Percentiles rank a stretch among this genome's conserved stretches.
phyloP scores from a whole-genome alignment of 2,797 vertebrate genomes.

The Cuniculus paca region DNA sequence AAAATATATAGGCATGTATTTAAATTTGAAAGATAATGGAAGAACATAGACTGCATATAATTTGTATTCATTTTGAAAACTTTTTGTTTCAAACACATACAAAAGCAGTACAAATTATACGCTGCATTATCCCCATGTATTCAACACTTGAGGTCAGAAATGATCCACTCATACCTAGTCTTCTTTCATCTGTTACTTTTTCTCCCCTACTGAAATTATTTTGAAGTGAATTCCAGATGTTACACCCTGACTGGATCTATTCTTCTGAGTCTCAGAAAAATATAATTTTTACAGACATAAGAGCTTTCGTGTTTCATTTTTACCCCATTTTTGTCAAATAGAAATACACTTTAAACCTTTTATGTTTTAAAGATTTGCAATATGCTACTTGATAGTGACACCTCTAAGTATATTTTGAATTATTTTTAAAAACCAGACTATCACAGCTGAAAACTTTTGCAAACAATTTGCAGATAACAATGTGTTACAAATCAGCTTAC shows the following conservation, averaged over 20 bases:
- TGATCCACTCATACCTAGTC: background rate
- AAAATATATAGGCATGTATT: background rate
- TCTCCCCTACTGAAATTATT: background rate
- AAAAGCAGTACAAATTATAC: background rate
- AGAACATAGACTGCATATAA: background rate
- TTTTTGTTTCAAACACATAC: background rate
- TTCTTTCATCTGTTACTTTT: background rate
- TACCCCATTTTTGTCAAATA: background rate
- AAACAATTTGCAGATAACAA: background rate
- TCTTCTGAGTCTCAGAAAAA: background rate
- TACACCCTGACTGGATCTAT: background rate
- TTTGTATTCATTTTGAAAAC: background rate
- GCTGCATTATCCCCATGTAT: background rate
- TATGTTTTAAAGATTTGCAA: background rate
- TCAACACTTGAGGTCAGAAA: background rate
- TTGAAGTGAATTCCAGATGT: background rate
- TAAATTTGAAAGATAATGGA: background rate
- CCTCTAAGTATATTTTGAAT: background rate
- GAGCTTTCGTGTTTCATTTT: background rate
- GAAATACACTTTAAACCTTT: background rate
- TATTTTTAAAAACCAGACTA: background rate
- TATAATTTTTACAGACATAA: background rate
- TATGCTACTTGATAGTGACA: background rate
- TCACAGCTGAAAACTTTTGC: background rate
- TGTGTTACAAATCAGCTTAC: background rate